A percentile compares a stretch with the other conserved stretches of the same genome.
Conservation (phyloP, 1,140 invertebrate genomes). For the Apolygus lucorum region DNA sequence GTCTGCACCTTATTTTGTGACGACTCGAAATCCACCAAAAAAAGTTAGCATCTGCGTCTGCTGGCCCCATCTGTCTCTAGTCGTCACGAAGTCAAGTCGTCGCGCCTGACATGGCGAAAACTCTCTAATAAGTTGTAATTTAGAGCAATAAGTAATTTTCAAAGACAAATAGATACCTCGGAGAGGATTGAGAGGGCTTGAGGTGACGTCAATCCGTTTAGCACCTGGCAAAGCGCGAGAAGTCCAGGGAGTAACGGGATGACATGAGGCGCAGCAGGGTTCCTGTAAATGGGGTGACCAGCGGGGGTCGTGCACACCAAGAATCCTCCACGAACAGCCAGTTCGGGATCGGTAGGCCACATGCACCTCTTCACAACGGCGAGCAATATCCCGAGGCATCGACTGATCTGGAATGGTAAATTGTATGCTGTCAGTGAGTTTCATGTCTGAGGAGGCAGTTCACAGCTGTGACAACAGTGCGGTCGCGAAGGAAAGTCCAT, state of each 20-base stretch:
- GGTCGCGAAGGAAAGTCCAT: no score
- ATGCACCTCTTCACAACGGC: constrained; percentile 77
- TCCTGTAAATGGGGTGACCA: constrained; percentile 69
- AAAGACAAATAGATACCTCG: no score
- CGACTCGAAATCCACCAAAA: no score
- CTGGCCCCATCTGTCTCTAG: no score
- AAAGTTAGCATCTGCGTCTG: no score
- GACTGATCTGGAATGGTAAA: constrained; percentile 45
- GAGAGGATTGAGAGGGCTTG: constrained; percentile 51
- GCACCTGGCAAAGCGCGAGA: constrained; percentile 59
- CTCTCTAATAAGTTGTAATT: no score
- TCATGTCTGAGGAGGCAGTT: no score
- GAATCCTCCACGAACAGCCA: constrained; percentile 71
- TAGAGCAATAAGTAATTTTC: no score
- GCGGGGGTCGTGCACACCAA: constrained; percentile 61
- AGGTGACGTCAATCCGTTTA: constrained; percentile 70
- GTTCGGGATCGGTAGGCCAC: constrained; percentile 70
- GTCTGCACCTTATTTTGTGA: no score
- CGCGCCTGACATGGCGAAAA: no score
- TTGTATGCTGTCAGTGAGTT: neutral
- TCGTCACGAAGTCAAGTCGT: no score
- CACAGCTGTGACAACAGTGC: no score
- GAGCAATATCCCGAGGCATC: constrained; percentile 63
- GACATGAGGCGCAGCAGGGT: constrained; percentile 74
- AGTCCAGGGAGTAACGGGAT: constrained; percentile 67